Conservation (phyloP, 1,140 invertebrate species). For the Drosophila obscura region DNA sequence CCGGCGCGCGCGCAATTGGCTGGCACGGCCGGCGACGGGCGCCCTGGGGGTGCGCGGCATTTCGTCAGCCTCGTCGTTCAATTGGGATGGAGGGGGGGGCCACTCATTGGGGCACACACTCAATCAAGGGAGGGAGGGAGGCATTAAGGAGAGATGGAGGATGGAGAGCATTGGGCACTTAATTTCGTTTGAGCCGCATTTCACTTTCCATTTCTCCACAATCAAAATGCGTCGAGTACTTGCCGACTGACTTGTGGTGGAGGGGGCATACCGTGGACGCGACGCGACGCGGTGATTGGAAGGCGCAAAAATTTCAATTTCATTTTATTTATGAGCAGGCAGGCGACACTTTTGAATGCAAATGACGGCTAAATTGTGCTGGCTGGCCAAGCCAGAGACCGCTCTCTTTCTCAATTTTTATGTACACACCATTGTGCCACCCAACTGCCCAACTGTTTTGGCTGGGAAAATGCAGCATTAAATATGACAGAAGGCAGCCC, state of each 20-base stretch:
- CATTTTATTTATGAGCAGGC: slow-evolving; percentile 67
- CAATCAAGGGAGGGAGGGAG: slow-evolving; percentile 22
- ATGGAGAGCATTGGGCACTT: slow-evolving; percentile 41
- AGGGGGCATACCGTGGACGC: neutral
- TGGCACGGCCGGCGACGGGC: no score
- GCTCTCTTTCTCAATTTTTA: neutral
- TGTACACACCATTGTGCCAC: no score
- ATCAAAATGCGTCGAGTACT: slow-evolving; percentile 55
- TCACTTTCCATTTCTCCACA: slow-evolving; percentile 73
- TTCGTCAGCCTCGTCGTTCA: slow-evolving; percentile 65
- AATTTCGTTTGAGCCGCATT: slow-evolving; percentile 70
- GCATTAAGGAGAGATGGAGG: neutral
- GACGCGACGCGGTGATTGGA: slow-evolving; percentile 3
- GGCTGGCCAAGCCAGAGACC: slow-evolving; percentile 27
- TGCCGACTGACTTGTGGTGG: slow-evolving; percentile 7
- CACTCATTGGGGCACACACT: slow-evolving; percentile 64
- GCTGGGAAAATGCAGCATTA: neutral
- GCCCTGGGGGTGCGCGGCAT: slow-evolving; percentile 67
- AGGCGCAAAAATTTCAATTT: slow-evolving; percentile 74
- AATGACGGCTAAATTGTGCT: slow-evolving; percentile 58
- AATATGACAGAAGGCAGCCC: no score
- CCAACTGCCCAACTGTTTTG: neutral
- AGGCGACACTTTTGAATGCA: slow-evolving; percentile 65
- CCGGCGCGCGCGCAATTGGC: no score
- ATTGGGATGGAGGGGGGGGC: slow-evolving; percentile 29